Conservation (phyloP, 2,888 invertebrate species). For the Sinotaia quadrata region DNA sequence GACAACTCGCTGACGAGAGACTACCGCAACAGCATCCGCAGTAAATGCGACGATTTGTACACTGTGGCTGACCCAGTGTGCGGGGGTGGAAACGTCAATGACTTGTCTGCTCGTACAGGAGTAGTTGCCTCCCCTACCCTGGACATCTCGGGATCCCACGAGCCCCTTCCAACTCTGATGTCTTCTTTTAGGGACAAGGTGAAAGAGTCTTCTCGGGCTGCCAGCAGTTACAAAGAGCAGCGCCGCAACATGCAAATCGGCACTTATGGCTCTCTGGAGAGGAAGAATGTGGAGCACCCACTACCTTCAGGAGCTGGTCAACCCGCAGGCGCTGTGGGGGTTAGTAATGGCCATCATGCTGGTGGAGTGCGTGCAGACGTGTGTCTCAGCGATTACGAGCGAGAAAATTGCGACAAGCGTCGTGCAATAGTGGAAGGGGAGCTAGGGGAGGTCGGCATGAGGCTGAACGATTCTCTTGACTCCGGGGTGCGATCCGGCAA, state of each 20-base stretch:
- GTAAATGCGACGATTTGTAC: constrained; percentile 53
- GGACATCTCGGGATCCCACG: not conserved
- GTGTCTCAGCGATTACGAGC: constrained; percentile 11
- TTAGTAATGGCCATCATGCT: not conserved
- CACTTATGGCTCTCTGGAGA: constrained; percentile 25
- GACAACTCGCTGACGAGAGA: constrained; percentile 45
- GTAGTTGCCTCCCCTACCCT: constrained; percentile 17
- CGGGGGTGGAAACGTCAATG: constrained; percentile 24
- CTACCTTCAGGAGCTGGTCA: constrained; percentile 13
- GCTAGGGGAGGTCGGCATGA: constrained; percentile 27
- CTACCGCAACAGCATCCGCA: constrained; percentile 54
- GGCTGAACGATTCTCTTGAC: constrained; percentile 28
- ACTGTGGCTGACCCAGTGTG: constrained; percentile 11
- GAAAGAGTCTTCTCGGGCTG: constrained; percentile 43
- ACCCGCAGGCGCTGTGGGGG: constrained; percentile 9
- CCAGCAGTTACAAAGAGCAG: constrained; percentile 42
- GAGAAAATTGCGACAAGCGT: constrained; percentile 8
- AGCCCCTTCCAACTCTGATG: constrained; percentile 45
- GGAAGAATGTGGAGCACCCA: not conserved
- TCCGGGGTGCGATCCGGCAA: constrained; percentile 21
- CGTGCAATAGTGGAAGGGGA: constrained; percentile 28
- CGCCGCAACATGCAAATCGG: constrained; percentile 32
- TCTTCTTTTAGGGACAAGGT: constrained; percentile 47
- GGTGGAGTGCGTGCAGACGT: not conserved
- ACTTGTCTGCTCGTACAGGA: constrained; percentile 32